Evolutionary conservation across 30 jellyfish, hydroid and myxozoan species (phyloP).

Genomic region (Aurelia aurita complex sp. Pacific): DNA sequence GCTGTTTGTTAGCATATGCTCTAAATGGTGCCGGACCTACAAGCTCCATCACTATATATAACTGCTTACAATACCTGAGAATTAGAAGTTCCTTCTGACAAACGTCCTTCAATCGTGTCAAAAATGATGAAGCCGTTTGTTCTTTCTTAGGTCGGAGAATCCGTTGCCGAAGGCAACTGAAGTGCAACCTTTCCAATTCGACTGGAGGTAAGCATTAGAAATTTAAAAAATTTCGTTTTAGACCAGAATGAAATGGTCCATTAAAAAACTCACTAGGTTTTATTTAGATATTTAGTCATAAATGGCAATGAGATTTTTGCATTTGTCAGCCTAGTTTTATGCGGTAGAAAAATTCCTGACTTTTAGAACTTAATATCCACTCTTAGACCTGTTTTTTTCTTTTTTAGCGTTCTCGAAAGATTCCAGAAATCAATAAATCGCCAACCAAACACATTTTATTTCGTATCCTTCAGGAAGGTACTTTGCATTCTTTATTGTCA

Average conservation of each 20-base stretch:
- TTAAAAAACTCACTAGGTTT: too few species aligned
- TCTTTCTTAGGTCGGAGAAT: neutral
- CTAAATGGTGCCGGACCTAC: too few species aligned
- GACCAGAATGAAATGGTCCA: too few species aligned
- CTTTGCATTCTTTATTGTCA: neutral
- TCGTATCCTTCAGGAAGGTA: constrained; percentile 70
- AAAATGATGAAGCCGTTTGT: too few species aligned
- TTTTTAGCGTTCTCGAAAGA: constrained; percentile 47
- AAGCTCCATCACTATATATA: too few species aligned
- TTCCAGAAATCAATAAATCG: constrained; percentile 67
- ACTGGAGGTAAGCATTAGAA: constrained; percentile 31
- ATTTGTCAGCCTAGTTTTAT: neutral
- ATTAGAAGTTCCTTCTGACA: too few species aligned
- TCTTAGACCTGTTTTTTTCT: neutral
- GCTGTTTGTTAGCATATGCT: too few species aligned
- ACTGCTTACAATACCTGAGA: too few species aligned
- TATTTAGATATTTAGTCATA: too few species aligned
- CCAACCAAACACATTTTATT: constrained; percentile 66
- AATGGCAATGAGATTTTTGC: too few species aligned
- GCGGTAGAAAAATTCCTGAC: neutral
- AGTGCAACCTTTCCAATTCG: constrained; percentile 44
- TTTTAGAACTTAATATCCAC: neutral
- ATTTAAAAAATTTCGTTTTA: too few species aligned
- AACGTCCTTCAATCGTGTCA: too few species aligned
- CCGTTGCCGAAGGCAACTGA: constrained; percentile 7